A percentile compares a stretch with the other conserved stretches of the same genome.
Evolutionary conservation across 2,113 vertebrate species (phyloP).

Genomic region (Gracilinanus agilis): DNA sequence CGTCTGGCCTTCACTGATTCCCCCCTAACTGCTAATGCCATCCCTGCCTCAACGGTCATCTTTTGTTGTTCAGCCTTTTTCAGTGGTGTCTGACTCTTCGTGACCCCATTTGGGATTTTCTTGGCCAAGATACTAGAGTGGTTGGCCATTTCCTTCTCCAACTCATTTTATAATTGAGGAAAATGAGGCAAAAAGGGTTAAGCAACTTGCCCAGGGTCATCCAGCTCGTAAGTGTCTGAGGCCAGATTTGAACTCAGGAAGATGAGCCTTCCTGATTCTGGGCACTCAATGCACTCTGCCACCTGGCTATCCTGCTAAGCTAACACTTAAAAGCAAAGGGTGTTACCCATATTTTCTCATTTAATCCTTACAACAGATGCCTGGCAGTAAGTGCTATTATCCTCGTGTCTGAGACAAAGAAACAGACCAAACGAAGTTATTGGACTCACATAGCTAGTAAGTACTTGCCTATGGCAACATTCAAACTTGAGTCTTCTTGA

Average conservation of each 20-base stretch:
- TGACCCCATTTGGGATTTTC: neutral
- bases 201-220: neutral
- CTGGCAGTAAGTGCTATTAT: neutral
- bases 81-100: neutral
- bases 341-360: neutral
- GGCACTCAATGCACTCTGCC: neutral
- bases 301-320: neutral
- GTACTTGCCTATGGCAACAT: neutral
- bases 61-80: neutral
- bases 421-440: neutral
- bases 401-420: neutral
- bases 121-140: neutral
- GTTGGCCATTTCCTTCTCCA: neutral
- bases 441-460: neutral
- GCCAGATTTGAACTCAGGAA: neutral
- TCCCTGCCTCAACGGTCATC: too few relatives aligned
- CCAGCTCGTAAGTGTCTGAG: neutral
- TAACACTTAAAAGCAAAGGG: neutral
- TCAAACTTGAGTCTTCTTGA: neutral
- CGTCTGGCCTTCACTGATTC: too few relatives aligned
- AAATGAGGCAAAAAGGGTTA: neutral
- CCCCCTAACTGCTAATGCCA: too few relatives aligned
- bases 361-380: neutral
- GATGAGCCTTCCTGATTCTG: neutral
- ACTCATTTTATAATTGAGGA: neutral